Conservation (phyloP, 2,888 invertebrate genomes). For the Diaprepes abbreviatus region DNA sequence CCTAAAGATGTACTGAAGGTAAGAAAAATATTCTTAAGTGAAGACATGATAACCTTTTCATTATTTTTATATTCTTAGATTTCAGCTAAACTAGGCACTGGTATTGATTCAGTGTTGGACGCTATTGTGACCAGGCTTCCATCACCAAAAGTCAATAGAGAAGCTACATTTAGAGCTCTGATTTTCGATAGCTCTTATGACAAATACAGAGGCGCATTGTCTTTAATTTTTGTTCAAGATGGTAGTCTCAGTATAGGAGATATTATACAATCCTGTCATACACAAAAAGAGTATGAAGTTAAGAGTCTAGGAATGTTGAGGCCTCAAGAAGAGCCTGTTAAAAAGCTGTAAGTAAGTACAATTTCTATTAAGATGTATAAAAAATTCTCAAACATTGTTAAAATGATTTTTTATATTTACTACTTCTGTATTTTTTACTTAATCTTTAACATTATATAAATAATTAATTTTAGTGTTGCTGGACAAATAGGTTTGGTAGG, state of each 20-base stretch:
- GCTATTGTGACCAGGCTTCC: slow-evolving; percentile 86
- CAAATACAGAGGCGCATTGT: slow-evolving; percentile 85
- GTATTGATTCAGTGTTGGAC: slow-evolving; percentile 82
- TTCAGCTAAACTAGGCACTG: slow-evolving; percentile 93
- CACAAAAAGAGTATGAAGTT: slow-evolving; percentile 83
- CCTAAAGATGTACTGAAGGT: slow-evolving; percentile 81
- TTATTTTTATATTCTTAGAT: too few relatives aligned
- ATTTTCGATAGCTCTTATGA: slow-evolving; percentile 97
- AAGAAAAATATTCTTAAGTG: slow-evolving; percentile 48
- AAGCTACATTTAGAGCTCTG: slow-evolving; percentile 80
- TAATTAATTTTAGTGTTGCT: slow-evolving; percentile 72
- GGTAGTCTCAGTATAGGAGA: slow-evolving; percentile 83
- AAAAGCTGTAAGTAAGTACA: slow-evolving; percentile 72
- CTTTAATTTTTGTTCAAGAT: slow-evolving; percentile 82
- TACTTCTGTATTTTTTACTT: too few relatives aligned
- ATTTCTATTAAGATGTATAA: too few relatives aligned
- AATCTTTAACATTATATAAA: background rate
- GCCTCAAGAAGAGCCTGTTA: slow-evolving; percentile 79
- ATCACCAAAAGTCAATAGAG: slow-evolving; percentile 74
- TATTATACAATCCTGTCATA: slow-evolving; percentile 79
- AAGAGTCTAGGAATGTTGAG: slow-evolving; percentile 84
- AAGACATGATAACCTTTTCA: too few relatives aligned
- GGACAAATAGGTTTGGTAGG: slow-evolving; percentile 95
- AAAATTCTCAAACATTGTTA: too few relatives aligned
- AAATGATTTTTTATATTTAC: too few relatives aligned